Conservation (phyloP, 2,888 invertebrate species). For the Chouioia cunea region DNA sequence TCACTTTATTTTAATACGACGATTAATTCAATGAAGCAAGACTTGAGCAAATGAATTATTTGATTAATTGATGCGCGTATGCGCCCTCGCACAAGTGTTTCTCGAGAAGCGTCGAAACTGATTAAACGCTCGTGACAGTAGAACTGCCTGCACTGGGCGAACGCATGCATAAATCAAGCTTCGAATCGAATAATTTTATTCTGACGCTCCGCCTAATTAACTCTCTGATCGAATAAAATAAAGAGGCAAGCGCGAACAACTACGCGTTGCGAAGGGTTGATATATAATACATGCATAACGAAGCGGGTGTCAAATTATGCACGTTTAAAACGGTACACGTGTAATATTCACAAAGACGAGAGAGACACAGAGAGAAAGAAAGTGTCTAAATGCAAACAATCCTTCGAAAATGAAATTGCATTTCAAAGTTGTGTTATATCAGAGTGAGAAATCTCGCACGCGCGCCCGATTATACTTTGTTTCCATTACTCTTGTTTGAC, state of each 20-base stretch:
- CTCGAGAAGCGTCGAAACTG: too few relatives aligned
- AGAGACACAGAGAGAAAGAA: conserved; percentile 12
- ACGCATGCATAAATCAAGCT: too few relatives aligned
- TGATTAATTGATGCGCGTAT: too few relatives aligned
- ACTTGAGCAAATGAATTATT: too few relatives aligned
- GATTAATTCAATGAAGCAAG: too few relatives aligned
- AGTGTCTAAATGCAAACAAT: conserved; percentile 46
- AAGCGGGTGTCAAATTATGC: conserved; percentile 41
- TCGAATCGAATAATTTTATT: too few relatives aligned
- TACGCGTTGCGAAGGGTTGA: neutral
- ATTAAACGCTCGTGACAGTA: too few relatives aligned
- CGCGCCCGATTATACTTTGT: conserved; percentile 48
- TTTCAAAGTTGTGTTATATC: conserved; percentile 40
- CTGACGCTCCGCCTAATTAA: too few relatives aligned
- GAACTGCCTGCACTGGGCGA: too few relatives aligned
- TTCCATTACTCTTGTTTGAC: conserved; percentile 49
- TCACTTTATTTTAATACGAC: too few relatives aligned
- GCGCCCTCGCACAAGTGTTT: too few relatives aligned
- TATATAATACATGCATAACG: neutral
- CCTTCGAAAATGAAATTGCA: conserved; percentile 48
- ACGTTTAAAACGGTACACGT: conserved; percentile 7
- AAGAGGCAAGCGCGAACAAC: neutral
- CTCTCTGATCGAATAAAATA: neutral
- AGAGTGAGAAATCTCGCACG: conserved; percentile 48
- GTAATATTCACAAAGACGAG: neutral